A percentile compares a stretch with the other conserved stretches of the same genome.
These are phyloP conservation scores for Salarias fasciatus DNA, from an alignment of 2,797 vertebrate genomes.

Conservation along the genomic window DNA sequence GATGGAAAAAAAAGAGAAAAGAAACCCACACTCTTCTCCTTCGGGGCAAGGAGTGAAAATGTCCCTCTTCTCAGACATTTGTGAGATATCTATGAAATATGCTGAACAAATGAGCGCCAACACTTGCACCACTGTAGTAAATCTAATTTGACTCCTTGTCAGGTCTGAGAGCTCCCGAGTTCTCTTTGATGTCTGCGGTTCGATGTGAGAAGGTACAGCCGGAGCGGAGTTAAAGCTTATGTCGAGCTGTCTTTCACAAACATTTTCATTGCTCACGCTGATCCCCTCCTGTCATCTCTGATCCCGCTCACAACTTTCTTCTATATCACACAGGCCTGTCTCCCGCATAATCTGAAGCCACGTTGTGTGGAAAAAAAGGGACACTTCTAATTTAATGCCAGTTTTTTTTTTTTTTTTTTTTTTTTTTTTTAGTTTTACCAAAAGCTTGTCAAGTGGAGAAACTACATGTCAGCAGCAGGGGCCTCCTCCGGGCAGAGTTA, in stretches of 20 bases:
- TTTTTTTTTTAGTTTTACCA: constrained; percentile 34
- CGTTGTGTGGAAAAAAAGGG: constrained; percentile 23
- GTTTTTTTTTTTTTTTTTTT: constrained; percentile 19
- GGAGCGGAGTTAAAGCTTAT: constrained; percentile 26
- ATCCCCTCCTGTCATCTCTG: constrained; percentile 46
- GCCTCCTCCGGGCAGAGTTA: constrained; percentile 27
- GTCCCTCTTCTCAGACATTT: constrained; percentile 55
- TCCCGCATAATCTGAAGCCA: constrained; percentile 51
- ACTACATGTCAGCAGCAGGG: constrained; percentile 21
- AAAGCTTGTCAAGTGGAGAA: constrained; percentile 16
- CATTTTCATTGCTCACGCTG: constrained; percentile 42
- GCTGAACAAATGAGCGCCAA: constrained; percentile 57
- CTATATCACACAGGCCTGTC: constrained; percentile 30
- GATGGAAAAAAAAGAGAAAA: constrained; percentile 6
- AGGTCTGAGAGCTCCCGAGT: constrained; percentile 30
- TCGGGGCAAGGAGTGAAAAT: constrained; percentile 27
- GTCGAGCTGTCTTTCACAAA: constrained; percentile 41
- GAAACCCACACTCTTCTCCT: constrained; percentile 24
- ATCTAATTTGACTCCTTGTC: constrained; percentile 63
- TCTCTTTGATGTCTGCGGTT: constrained; percentile 62
- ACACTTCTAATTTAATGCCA: constrained; percentile 39
- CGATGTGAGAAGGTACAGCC: constrained; percentile 37
- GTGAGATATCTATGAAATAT: constrained; percentile 57
- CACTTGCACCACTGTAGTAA: constrained; percentile 47
- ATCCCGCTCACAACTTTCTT: constrained; percentile 32